Evolutionary conservation across 1,140 invertebrate species (phyloP).

Genomic region (Drosophila albomicans): DNA sequence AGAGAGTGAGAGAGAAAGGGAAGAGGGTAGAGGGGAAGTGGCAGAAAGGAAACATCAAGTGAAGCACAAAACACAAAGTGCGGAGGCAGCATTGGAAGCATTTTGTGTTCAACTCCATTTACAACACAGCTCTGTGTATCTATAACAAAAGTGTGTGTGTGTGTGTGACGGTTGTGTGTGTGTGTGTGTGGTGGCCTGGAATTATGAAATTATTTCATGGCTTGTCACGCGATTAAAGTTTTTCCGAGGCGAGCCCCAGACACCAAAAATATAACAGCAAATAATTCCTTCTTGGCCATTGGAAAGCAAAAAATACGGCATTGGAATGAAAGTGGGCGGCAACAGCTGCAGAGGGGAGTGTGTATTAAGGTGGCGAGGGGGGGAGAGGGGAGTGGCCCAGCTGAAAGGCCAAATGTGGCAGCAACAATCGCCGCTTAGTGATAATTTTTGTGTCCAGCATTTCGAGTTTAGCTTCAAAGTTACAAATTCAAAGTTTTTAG

Average conservation of each 20-base stretch:
- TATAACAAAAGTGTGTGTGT: slow-evolving; percentile 38
- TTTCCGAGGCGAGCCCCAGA: slow-evolving; percentile 12
- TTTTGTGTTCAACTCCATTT: slow-evolving; percentile 29
- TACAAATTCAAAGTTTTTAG: too few species aligned
- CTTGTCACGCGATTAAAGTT: slow-evolving; percentile 69
- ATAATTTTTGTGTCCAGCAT: too few species aligned
- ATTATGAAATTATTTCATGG: slow-evolving; percentile 66
- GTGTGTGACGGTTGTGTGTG: slow-evolving; percentile 3
- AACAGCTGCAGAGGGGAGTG: too few species aligned
- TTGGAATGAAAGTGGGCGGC: not conserved
- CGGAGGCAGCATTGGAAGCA: slow-evolving; percentile 21
- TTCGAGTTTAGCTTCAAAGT: too few species aligned
- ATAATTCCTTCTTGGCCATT: not conserved
- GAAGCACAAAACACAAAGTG: too few species aligned
- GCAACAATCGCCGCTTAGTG: too few species aligned
- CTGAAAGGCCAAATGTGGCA: too few species aligned
- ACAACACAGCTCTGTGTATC: slow-evolving; percentile 17
- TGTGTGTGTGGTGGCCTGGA: slow-evolving; percentile 46
- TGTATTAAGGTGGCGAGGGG: too few species aligned
- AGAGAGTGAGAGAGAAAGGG: not conserved
- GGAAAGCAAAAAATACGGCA: not conserved
- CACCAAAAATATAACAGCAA: slow-evolving; percentile 6
- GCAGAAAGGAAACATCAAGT: too few species aligned
- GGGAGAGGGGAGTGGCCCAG: too few species aligned
- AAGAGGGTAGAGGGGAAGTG: not conserved